Percentiles rank a stretch among this genome's conserved stretches.
Evolutionary conservation across 1,140 invertebrate species (phyloP).

Genomic region (Plectrocnemia conspersa): DNA sequence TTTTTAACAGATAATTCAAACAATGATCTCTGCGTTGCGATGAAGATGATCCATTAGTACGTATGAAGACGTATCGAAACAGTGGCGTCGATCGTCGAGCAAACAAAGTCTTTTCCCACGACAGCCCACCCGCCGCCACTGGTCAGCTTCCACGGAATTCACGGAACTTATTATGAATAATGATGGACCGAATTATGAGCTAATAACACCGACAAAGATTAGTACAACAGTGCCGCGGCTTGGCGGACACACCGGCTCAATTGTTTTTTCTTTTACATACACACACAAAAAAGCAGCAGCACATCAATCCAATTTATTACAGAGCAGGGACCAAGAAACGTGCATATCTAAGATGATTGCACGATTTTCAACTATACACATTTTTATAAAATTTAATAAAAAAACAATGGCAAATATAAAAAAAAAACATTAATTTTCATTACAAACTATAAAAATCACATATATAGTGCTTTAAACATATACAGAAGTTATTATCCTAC

Average conservation of each 20-base stretch:
- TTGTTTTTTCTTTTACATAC: slow-evolving; percentile 3
- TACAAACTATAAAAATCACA: too few relatives aligned
- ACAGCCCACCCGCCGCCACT: slow-evolving; percentile 32
- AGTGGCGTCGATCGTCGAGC: too few relatives aligned
- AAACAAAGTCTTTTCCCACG: slow-evolving; percentile 29
- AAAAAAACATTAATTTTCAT: too few relatives aligned
- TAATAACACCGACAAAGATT: slow-evolving; percentile 35
- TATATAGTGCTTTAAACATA: too few relatives aligned
- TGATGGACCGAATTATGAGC: slow-evolving; percentile 35
- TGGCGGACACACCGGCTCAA: background rate
- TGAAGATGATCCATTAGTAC: too few relatives aligned
- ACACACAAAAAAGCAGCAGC: slow-evolving; percentile 15
- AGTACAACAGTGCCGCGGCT: slow-evolving; percentile 12
- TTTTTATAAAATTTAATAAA: too few relatives aligned
- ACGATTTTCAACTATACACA: too few relatives aligned
- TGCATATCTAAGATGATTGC: slow-evolving; percentile 3
- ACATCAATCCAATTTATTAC: slow-evolving; percentile 24
- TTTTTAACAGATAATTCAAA: too few relatives aligned
- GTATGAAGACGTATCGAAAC: too few relatives aligned
- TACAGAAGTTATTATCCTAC: too few relatives aligned
- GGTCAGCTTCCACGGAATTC: slow-evolving; percentile 23
- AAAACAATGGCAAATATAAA: too few relatives aligned
- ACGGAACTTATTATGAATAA: slow-evolving; percentile 36
- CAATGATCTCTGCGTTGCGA: too few relatives aligned
- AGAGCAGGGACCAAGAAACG: slow-evolving; percentile 1